phyloP scores from a whole-genome alignment of 2,797 vertebrate genomes.

The Falco novaeseelandiae region DNA sequence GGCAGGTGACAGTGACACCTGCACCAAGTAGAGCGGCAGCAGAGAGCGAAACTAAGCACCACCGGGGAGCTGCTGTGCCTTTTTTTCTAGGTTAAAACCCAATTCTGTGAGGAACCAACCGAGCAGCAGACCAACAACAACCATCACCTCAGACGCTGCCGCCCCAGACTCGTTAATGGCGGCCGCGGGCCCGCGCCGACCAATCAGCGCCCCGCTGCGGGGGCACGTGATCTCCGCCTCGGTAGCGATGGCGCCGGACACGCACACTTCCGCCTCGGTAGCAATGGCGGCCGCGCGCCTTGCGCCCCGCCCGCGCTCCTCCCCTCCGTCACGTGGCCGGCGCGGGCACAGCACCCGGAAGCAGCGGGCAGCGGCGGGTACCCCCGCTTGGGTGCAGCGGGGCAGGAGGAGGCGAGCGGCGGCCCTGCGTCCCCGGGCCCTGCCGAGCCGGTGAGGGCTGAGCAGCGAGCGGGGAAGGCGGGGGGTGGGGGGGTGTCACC shows the following conservation, averaged over 20 bases:
- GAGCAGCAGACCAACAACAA: accelerated
- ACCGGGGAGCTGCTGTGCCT: accelerated
- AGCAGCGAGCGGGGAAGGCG: no score
- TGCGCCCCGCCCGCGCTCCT: accelerated
- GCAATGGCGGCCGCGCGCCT: accelerated
- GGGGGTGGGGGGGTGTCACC: no score
- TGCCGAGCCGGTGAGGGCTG: neutral
- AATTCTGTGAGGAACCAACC: accelerated
- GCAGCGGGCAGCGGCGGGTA: neutral
- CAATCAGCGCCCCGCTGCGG: accelerated
- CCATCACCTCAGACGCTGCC: accelerated
- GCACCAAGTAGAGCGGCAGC: no score
- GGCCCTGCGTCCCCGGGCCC: neutral
- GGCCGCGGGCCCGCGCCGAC: neutral
- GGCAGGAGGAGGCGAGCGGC: neutral
- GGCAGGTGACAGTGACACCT: neutral
- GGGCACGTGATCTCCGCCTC: neutral
- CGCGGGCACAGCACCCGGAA: neutral
- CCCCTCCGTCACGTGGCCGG: neutral
- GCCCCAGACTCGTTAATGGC: accelerated
- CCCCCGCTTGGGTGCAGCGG: neutral
- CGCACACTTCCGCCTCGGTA: neutral
- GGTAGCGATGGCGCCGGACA: accelerated
- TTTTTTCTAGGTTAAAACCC: neutral
- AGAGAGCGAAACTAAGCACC: neutral